Evolutionary conservation across 2,797 vertebrate species (phyloP).

Genomic region (Emydoidea blandingii): DNA sequence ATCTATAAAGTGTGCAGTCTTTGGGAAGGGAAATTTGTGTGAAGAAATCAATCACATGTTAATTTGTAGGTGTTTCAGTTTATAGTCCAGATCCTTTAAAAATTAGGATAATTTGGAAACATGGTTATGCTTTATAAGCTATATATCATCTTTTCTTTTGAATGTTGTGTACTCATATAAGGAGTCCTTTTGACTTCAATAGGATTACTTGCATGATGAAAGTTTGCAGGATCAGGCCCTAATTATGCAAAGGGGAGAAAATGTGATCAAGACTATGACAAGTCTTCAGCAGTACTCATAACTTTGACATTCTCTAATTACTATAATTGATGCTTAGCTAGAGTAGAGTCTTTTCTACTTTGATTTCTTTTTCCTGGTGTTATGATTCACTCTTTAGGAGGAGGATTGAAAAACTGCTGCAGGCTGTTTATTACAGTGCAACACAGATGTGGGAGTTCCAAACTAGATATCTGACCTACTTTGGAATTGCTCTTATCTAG

Average conservation of each 20-base stretch:
- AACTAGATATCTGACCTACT: slow-evolving; percentile 31
- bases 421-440: slow-evolving; percentile 11
- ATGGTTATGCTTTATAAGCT: background rate
- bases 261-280: background rate
- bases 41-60: background rate
- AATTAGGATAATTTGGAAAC: background rate
- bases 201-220: background rate
- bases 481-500: background rate
- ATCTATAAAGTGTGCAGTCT: background rate
- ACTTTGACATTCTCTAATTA: background rate
- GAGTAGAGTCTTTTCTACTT: background rate
- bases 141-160: fast-evolving
- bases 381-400: slow-evolving; percentile 33
- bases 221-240: background rate
- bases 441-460: background rate
- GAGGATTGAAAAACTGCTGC: slow-evolving; percentile 30
- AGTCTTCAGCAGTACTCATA: background rate
- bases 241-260: background rate
- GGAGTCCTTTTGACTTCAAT: fast-evolving
- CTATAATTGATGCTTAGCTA: background rate
- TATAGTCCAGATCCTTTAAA: background rate
- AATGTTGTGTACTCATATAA: fast-evolving
- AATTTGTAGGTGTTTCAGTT: fast-evolving
- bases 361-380: slow-evolving; percentile 10
- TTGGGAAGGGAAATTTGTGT: fast-evolving